phyloP scores from a whole-genome alignment of 2,888 invertebrate genomes.

The Galerucella pusilla region DNA sequence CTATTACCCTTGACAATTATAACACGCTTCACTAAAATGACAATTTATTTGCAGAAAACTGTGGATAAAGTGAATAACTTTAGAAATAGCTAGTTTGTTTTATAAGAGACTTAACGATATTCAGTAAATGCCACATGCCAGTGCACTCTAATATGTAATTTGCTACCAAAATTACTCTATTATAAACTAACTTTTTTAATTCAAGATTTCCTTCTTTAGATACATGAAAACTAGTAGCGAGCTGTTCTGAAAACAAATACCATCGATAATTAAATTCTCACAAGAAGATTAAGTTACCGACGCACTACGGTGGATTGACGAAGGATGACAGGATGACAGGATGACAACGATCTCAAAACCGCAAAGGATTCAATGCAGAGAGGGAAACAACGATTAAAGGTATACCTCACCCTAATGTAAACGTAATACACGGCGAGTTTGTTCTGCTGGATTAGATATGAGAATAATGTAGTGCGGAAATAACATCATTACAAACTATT shows the following conservation, averaged over 20 bases:
- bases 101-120: too few species aligned
- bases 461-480: neutral
- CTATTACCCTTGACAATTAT: too few species aligned
- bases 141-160: too few species aligned
- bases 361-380: neutral
- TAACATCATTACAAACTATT: constrained; percentile 1
- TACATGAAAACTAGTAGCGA: neutral
- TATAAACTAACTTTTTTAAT: too few species aligned
- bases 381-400: constrained; percentile 2
- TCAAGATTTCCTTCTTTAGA: too few species aligned
- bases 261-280: constrained; percentile 4
- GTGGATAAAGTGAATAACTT: too few species aligned
- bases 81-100: too few species aligned
- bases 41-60: too few species aligned
- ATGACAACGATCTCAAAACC: constrained; percentile 4
- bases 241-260: neutral
- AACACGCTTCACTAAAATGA: too few species aligned
- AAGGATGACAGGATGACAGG: constrained; percentile 12
- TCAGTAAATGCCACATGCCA: too few species aligned
- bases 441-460: neutral
- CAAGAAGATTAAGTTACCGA: constrained; percentile 13
- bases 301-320: neutral
- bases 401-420: constrained; percentile 7
- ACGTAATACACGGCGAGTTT: constrained; percentile 1
- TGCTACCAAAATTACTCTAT: too few species aligned